A percentile compares a stretch with the other conserved stretches of the same genome.
phyloP scores from a whole-genome alignment of 2,113 vertebrate species.

The Brachypodius melanocephalos region DNA sequence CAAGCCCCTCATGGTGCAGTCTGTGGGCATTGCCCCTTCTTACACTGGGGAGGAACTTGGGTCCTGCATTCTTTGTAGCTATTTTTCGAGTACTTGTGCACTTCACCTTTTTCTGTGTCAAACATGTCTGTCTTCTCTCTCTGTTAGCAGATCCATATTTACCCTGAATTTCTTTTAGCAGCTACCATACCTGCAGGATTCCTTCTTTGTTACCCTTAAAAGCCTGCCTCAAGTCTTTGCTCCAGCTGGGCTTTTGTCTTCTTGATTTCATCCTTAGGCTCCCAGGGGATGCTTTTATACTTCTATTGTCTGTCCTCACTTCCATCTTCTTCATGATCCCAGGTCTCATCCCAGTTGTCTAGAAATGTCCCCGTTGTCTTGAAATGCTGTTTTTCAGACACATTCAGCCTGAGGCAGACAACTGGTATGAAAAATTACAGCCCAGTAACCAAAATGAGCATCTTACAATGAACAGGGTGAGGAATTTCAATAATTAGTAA shows the following conservation, averaged over 20 bases:
- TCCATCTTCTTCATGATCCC: background rate
- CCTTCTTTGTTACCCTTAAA: background rate
- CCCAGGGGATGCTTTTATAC: background rate
- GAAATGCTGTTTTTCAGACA: background rate
- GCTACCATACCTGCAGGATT: background rate
- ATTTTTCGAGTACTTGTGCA: background rate
- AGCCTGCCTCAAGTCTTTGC: background rate
- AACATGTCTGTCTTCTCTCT: background rate
- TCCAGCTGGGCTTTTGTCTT: background rate
- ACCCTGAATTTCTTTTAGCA: background rate
- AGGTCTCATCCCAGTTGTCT: background rate
- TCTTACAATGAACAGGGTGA: background rate
- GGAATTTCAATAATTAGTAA: background rate
- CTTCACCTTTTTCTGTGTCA: background rate
- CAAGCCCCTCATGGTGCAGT: background rate
- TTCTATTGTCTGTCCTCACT: background rate
- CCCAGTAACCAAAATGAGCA: background rate
- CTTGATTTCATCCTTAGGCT: background rate
- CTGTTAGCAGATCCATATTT: background rate
- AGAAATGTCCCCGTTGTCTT: background rate
- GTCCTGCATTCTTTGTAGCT: background rate
- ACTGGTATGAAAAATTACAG: background rate
- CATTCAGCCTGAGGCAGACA: background rate
- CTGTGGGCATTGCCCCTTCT: background rate
- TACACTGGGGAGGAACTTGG: background rate